These are phyloP conservation scores for Porites australiensis DNA, from an alignment of 64 coral and sea anemone species.

Conservation along the genomic window DNA sequence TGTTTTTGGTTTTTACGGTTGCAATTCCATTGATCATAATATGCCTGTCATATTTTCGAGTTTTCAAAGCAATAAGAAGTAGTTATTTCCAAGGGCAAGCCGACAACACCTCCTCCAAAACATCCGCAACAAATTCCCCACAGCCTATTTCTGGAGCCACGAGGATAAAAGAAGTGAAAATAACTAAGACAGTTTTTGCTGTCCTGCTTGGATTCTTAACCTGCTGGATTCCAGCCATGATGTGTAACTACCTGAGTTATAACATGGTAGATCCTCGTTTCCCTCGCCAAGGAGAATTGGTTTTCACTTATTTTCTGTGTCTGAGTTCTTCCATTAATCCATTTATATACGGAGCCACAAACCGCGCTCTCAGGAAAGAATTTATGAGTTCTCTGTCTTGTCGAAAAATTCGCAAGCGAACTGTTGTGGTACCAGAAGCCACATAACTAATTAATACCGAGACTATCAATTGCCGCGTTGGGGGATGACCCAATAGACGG, in stretches of 20 bases:
- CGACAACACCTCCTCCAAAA: neutral
- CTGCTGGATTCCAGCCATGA: slow-evolving; percentile 7
- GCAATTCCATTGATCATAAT: slow-evolving; percentile 1
- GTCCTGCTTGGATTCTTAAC: neutral
- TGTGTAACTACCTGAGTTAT: slow-evolving; percentile 3
- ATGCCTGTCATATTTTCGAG: slow-evolving; percentile 6
- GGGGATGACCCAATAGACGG: too few relatives aligned
- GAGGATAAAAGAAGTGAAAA: neutral
- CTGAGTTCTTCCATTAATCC: slow-evolving; percentile 22
- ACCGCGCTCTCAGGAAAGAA: slow-evolving; percentile 19
- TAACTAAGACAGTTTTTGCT: slow-evolving; percentile 25
- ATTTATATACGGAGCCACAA: slow-evolving; percentile 28
- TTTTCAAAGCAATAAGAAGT: slow-evolving; percentile 27
- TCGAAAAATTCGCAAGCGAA: neutral
- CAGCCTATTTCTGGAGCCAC: neutral
- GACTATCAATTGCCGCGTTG: too few relatives aligned
- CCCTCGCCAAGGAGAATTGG: slow-evolving; percentile 31
- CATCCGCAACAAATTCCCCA: too few relatives aligned
- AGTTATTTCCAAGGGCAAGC: neutral
- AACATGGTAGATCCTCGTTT: slow-evolving; percentile 33
- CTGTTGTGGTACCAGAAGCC: too few relatives aligned
- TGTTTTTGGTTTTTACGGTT: slow-evolving; percentile 39
- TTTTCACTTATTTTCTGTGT: slow-evolving; percentile 25
- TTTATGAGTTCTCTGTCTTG: neutral
- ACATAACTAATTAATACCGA: too few relatives aligned